A percentile compares a stretch with the other conserved stretches of the same genome.
Conservation (phyloP, 2,113 vertebrate species). For the Nanorana parkeri region DNA sequence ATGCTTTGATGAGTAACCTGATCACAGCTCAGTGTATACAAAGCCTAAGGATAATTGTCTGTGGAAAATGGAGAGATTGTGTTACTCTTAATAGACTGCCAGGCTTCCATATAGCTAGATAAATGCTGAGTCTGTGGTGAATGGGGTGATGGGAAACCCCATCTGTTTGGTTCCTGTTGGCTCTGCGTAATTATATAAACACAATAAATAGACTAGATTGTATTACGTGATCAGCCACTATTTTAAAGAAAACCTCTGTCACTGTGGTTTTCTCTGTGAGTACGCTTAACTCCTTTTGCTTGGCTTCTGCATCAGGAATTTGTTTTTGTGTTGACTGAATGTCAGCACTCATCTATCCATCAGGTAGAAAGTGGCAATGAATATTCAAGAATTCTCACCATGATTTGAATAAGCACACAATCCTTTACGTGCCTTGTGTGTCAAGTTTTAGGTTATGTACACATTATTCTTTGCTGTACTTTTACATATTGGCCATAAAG, state of each 20-base stretch:
- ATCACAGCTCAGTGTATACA: conserved; percentile 73
- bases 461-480: no score
- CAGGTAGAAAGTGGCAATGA: neutral
- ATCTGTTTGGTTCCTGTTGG: conserved; percentile 68
- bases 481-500: no score
- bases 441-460: no score
- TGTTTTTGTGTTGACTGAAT: conserved; percentile 52
- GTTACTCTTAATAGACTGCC: conserved; percentile 70
- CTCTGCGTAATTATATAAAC: conserved; percentile 67
- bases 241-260: conserved; percentile 51
- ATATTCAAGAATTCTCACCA: neutral
- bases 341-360: neutral
- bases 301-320: conserved; percentile 67
- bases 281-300: conserved; percentile 64
- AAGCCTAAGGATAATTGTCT: conserved; percentile 74
- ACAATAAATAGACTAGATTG: conserved; percentile 66
- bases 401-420: neutral
- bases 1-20: conserved; percentile 82
- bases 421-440: no score
- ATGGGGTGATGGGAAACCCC: conserved; percentile 63
- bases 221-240: conserved; percentile 51
- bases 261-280: conserved; percentile 20
- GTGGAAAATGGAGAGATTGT: conserved; percentile 74
- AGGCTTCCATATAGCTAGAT: conserved; percentile 62
- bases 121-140: conserved; percentile 63